These are phyloP conservation scores for Albula goreensis DNA, from an alignment of 2,113 vertebrate genomes.

Conservation along the genomic window DNA sequence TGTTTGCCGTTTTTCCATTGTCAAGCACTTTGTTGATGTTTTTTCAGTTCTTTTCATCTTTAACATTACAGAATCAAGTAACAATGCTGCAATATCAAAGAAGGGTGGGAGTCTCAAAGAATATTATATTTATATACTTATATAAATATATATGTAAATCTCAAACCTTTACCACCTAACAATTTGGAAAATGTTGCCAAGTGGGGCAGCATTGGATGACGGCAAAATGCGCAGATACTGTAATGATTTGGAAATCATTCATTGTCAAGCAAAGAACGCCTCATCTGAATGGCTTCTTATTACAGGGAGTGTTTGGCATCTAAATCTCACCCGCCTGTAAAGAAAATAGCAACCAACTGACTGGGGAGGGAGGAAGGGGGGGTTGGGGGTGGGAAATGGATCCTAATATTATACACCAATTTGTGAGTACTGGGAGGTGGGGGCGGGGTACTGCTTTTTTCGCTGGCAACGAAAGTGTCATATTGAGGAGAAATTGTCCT, in stretches of 20 bases:
- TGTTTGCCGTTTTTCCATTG: conserved; percentile 42
- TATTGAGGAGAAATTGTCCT: conserved; percentile 74
- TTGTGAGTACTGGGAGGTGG: conserved; percentile 1
- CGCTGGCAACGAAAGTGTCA: conserved; percentile 53
- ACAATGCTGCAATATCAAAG: conserved; percentile 54
- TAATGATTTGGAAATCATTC: conserved; percentile 25
- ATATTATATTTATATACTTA: neutral
- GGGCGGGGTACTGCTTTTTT: conserved; percentile 17
- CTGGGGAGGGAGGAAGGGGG: neutral
- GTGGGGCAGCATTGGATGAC: conserved; percentile 4
- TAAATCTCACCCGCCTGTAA: conserved; percentile 17
- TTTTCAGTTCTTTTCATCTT: conserved; percentile 52
- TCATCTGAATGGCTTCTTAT: conserved; percentile 21
- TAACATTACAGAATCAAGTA: conserved; percentile 39
- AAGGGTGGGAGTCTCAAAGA: conserved; percentile 39
- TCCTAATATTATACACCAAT: neutral
- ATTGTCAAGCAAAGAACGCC: neutral
- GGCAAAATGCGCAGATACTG: conserved; percentile 4
- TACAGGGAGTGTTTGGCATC: conserved; percentile 20
- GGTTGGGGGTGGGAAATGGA: neutral
- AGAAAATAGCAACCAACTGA: neutral
- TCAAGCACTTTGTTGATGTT: conserved; percentile 52
- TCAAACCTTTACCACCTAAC: neutral
- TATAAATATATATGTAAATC: neutral
- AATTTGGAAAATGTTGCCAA: conserved; percentile 14